Conservation (phyloP, 2,797 vertebrate genomes). For the Pitangus sulphuratus region DNA sequence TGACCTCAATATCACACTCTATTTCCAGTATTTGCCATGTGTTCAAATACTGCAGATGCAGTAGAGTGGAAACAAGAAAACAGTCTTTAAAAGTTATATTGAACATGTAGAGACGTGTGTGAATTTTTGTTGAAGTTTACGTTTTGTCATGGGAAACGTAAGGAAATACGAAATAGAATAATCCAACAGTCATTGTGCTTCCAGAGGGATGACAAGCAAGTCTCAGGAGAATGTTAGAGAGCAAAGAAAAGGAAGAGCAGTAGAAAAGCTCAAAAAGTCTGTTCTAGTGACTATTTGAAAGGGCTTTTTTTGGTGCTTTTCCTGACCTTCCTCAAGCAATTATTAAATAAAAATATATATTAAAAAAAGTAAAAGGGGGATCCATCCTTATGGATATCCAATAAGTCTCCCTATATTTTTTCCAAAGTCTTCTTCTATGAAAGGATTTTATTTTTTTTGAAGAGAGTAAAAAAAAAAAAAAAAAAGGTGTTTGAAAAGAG, state of each 20-base stretch:
- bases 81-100: neutral
- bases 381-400: neutral
- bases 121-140: neutral
- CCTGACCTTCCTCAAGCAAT: neutral
- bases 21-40: neutral
- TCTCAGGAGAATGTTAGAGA: neutral
- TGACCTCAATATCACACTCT: neutral
- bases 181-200: neutral
- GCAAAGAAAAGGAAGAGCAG: neutral
- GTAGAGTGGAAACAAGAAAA: neutral
- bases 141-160: neutral
- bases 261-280: neutral
- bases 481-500: neutral
- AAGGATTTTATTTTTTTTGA: neutral
- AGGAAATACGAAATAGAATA: neutral
- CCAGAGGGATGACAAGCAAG: neutral
- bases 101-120: neutral
- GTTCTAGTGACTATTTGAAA: neutral
- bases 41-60: neutral
- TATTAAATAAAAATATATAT: neutral
- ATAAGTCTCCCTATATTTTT: neutral
- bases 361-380: too few species aligned
- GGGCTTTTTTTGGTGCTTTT: neutral
- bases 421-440: neutral
- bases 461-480: neutral